phyloP scores from a whole-genome alignment of 37 sponge, comb jelly and placozoan species.

The Cliona cf. orientalis region DNA sequence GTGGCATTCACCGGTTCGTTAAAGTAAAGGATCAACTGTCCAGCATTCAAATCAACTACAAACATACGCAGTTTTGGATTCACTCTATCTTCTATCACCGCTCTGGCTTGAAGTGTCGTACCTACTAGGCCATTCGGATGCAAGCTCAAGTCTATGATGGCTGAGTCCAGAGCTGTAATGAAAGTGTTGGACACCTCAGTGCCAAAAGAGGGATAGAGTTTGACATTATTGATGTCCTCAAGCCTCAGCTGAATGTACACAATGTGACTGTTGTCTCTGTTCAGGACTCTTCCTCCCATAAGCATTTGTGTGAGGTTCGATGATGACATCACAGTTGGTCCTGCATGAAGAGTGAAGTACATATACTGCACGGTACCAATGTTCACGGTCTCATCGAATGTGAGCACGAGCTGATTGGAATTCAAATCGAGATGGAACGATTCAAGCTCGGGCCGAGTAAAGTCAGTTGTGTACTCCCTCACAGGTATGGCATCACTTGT shows the following conservation, averaged over 20 bases:
- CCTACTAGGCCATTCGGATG: conserved; percentile 44
- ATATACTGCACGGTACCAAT: conserved; percentile 26
- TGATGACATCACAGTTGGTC: background rate
- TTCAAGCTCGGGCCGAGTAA: conserved; percentile 44
- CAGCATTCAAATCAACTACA: conserved; percentile 79
- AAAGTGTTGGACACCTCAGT: conserved; percentile 67
- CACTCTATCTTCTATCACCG: conserved; percentile 55
- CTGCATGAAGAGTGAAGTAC: conserved; percentile 55
- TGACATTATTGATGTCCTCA: conserved; percentile 74
- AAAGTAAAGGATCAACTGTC: conserved; percentile 62
- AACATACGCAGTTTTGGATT: conserved; percentile 58
- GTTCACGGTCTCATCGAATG: conserved; percentile 88
- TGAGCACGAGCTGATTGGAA: conserved; percentile 61
- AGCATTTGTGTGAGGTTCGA: background rate
- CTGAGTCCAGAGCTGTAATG: conserved; percentile 47
- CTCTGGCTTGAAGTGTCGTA: conserved; percentile 38
- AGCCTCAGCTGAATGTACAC: conserved; percentile 37
- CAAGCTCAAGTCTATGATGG: conserved; percentile 61
- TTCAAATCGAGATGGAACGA: conserved; percentile 78
- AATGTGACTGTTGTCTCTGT: conserved; percentile 60
- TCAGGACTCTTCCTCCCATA: conserved; percentile 46
- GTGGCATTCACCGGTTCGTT: conserved; percentile 79
- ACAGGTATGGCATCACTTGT: conserved; percentile 54
- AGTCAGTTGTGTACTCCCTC: conserved; percentile 54
- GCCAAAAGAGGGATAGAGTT: conserved; percentile 72